Evolutionary conservation across 2,113 vertebrate genomes (phyloP), one percentile per base, ranked within the genome.

Genomic region (Saimiri boliviensis): DNA sequence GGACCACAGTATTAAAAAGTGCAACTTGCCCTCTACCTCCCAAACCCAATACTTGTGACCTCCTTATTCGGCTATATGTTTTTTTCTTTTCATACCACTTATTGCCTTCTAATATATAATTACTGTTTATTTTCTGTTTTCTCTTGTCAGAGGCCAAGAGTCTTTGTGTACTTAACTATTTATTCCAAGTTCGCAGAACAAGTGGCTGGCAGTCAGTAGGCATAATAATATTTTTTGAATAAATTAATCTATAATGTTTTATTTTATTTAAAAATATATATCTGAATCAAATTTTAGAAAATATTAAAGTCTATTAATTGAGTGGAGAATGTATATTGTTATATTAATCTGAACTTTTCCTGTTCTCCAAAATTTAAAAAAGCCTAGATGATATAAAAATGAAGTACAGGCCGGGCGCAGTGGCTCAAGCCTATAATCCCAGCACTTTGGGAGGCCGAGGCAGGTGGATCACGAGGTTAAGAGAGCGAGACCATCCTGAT

Each of bases 271-370:
- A 93, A 86, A 85, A 87, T 35, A 16, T 45, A 68, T 14, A 80
- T 74, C 40, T 74, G 17, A 85, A 92, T 85, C 47, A 95, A 97
- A 88, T 58, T 37, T 83, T 91, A 66, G 5, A 94, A 88, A 94
- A 80, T n/a, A 74, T 66, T 80, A 88, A 87, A 68, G 84, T 84
- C 6, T 87, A 63, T n/a, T 93, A 77, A 77, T 88, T 70, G 81
- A 89, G 37, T 84, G n/a, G 35, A 76, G 8, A 40, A n/a, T 47
- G 56, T 70, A 79, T 17, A 94, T 91, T 93, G 40, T 84, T 92
- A 66, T 1, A 73, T 45, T 80, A 91, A 84, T 70, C 40, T 81
- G 8, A 73, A 68, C 74, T 91, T 95, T 85, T 42, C 52, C 47
- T 35, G n/a, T 85, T 76, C 86, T 96, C 82, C 74, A 81, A 89